Conservation (phyloP, 2,113 vertebrate genomes). For the Zapornia atra region DNA sequence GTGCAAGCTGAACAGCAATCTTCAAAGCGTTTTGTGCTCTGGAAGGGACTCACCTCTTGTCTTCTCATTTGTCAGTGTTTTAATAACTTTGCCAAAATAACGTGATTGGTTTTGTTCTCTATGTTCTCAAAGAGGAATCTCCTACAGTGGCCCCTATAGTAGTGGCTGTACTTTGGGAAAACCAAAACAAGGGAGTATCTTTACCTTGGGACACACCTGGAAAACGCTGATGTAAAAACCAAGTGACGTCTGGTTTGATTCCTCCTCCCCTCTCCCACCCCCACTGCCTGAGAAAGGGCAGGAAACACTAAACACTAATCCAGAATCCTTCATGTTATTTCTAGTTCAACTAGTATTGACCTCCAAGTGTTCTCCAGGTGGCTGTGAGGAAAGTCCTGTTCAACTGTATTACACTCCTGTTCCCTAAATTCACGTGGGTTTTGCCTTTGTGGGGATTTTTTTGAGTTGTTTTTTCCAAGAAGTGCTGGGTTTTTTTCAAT, state of each 20-base stretch:
- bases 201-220: not conserved
- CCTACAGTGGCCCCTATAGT: slow-evolving; percentile 59
- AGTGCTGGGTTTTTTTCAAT: slow-evolving; percentile 19
- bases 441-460: no score
- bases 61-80: slow-evolving; percentile 53
- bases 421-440: not conserved
- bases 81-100: slow-evolving; percentile 52
- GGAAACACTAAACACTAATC: slow-evolving; percentile 43
- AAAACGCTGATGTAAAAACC: not conserved
- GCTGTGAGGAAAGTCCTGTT: not conserved
- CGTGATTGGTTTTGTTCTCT: slow-evolving; percentile 36
- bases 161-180: slow-evolving; percentile 58
- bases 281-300: not conserved
- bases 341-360: slow-evolving; percentile 9
- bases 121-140: slow-evolving; percentile 51
- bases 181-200: slow-evolving; percentile 30
- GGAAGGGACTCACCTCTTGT: slow-evolving; percentile 12
- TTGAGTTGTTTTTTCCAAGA: not conserved
- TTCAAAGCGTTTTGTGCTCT: slow-evolving; percentile 1
- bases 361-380: not conserved
- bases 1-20: slow-evolving; percentile 38
- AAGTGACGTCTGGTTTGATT: not conserved
- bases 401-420: not conserved
- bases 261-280: not conserved
- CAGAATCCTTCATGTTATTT: not conserved